These are phyloP conservation scores for Poeciliopsis gracilis DNA, from an alignment of 2,797 vertebrate species.

Conservation along the genomic window DNA sequence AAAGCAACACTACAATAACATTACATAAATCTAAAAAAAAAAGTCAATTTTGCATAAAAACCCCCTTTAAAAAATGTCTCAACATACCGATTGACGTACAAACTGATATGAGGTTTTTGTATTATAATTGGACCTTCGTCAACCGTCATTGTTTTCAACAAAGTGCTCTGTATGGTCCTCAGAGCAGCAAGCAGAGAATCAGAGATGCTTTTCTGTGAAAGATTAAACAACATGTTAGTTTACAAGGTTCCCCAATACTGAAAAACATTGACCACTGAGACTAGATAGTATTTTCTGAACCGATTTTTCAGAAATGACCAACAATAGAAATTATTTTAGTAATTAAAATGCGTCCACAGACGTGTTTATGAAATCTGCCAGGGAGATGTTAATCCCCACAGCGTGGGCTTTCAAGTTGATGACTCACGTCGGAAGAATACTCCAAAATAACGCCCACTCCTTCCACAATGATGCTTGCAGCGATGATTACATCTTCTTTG, in stretches of 20 bases:
- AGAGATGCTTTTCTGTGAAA: slow-evolving; percentile 65
- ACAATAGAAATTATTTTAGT: no score
- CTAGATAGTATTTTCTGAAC: no score
- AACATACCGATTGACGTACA: slow-evolving; percentile 86
- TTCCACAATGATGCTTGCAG: slow-evolving; percentile 75
- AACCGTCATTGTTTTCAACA: slow-evolving; percentile 73
- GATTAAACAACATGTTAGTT: background rate
- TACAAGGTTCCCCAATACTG: background rate
- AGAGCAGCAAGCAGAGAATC: slow-evolving; percentile 74
- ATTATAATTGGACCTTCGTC: slow-evolving; percentile 75
- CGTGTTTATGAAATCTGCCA: background rate
- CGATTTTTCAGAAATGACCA: background rate
- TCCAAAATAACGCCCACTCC: slow-evolving; percentile 82
- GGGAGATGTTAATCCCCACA: slow-evolving; percentile 5
- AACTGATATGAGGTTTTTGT: slow-evolving; percentile 65
- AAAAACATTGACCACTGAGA: background rate
- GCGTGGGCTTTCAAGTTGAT: background rate
- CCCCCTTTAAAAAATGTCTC: background rate
- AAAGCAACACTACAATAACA: no score
- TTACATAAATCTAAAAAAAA: no score
- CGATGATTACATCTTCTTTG: slow-evolving; percentile 48
- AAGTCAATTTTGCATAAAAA: background rate
- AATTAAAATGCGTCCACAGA: background rate
- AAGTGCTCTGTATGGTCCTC: slow-evolving; percentile 79
- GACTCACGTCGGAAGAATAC: slow-evolving; percentile 67